Conservation (phyloP, 2,888 invertebrate species). For the Acanthopleura granulata region DNA sequence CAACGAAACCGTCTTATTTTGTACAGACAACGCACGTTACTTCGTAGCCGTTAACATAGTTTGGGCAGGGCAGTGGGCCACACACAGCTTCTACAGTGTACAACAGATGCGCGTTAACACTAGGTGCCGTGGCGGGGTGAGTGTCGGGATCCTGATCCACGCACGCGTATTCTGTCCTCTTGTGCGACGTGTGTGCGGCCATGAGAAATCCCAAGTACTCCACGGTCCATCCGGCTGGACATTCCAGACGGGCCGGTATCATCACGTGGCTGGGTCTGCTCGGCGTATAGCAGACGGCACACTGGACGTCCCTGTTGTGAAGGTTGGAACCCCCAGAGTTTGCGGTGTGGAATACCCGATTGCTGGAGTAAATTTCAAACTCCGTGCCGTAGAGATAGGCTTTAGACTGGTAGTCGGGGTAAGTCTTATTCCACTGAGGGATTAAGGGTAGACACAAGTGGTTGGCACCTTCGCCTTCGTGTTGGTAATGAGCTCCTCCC, state of each 20-base stretch:
- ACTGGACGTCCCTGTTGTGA: background rate
- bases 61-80: background rate
- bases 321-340: background rate
- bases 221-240: background rate
- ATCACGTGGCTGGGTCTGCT: background rate
- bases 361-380: background rate
- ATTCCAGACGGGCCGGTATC: background rate
- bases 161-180: background rate
- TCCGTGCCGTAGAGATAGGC: background rate
- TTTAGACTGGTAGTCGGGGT: background rate
- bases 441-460: background rate
- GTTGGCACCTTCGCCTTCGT: background rate
- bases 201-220: background rate
- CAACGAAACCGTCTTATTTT: background rate
- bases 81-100: background rate
- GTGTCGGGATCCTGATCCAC: background rate
- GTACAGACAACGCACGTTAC: background rate
- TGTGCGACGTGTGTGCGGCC: background rate
- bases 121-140: background rate
- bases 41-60: background rate
- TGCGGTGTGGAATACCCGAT: background rate
- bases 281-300: background rate
- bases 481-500: background rate
- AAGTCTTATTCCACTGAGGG: background rate
- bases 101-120: background rate